Evolutionary conservation across 2,797 vertebrate genomes (phyloP).

Genomic region (Sebastes wilsoni): DNA sequence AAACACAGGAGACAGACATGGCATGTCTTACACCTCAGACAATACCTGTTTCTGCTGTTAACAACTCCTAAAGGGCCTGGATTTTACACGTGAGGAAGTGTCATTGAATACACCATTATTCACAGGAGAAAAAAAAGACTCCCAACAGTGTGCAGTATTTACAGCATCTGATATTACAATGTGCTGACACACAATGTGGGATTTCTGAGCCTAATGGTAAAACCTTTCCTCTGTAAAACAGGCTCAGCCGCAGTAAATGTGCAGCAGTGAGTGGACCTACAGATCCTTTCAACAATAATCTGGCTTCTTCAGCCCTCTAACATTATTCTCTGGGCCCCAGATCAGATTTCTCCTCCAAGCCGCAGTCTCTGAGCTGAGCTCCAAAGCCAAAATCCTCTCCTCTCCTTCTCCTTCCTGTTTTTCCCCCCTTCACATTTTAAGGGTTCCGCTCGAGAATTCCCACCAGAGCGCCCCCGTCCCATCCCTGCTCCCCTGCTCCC

Average conservation of each 20-base stretch:
- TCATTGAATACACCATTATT: constrained; percentile 44
- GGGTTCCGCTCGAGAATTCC: constrained; percentile 73
- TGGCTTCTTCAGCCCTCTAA: constrained; percentile 50
- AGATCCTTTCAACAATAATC: constrained; percentile 59
- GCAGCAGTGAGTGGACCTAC: constrained; percentile 25
- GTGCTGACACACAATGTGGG: constrained; percentile 41
- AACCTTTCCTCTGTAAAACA: constrained; percentile 42
- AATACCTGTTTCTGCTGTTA: constrained; percentile 35
- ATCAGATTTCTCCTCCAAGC: constrained; percentile 68
- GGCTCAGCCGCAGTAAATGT: constrained; percentile 16
- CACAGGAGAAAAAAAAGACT: constrained; percentile 12
- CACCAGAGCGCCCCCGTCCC: constrained; percentile 66
- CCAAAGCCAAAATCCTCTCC: constrained; percentile 51
- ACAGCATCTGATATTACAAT: constrained; percentile 44
- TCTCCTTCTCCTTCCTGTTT: constrained; percentile 52
- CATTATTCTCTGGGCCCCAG: constrained; percentile 60
- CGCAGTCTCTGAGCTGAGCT: constrained; percentile 49
- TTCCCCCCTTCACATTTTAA: constrained; percentile 47
- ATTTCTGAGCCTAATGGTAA: constrained; percentile 43
- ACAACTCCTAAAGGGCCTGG: constrained; percentile 27
- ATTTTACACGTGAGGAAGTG: constrained; percentile 27
- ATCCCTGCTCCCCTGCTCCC: constrained; percentile 57
- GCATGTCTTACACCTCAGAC: constrained; percentile 32
- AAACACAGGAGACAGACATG: constrained; percentile 25
- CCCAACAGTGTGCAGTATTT: constrained; percentile 26